phyloP scores from a whole-genome alignment of 2,113 vertebrate genomes.

The Thryonomys swinderianus region DNA sequence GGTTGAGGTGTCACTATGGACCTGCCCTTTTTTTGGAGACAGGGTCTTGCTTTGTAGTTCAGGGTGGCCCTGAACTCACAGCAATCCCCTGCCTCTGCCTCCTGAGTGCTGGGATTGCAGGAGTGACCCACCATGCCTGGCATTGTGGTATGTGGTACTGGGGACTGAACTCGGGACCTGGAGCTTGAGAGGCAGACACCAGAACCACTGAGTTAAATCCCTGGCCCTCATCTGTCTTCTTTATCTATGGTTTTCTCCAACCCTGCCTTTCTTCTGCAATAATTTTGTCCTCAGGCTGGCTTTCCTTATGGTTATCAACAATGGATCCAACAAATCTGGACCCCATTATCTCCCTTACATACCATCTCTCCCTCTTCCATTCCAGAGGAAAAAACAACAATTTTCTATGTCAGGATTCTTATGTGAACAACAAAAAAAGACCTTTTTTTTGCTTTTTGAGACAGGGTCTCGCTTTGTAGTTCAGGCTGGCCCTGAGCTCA shows the following conservation, averaged over 20 bases:
- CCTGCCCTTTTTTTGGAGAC: too few species aligned
- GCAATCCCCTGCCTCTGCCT: too few species aligned
- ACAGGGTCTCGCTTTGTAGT: neutral
- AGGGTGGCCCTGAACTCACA: too few species aligned
- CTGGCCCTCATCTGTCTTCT: neutral
- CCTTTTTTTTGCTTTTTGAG: neutral
- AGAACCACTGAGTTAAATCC: too few species aligned
- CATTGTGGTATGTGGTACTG: too few species aligned
- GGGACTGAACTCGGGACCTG: too few species aligned
- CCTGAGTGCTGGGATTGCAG: too few species aligned
- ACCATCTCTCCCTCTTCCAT: neutral
- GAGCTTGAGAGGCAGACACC: too few species aligned
- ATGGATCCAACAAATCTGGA: neutral
- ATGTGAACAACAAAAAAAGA: neutral
- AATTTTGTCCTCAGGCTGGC: neutral
- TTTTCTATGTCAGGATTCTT: constrained; percentile 20
- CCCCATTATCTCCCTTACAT: neutral
- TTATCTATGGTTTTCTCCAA: neutral
- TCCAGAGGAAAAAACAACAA: neutral
- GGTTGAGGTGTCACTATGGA: neutral
- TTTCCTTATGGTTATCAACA: neutral
- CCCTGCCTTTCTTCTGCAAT: neutral
- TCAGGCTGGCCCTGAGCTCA: neutral
- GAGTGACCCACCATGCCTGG: too few species aligned
- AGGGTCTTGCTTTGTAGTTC: too few species aligned